These are phyloP conservation scores for Tenthredo amoena DNA, from an alignment of 2,888 invertebrate species.

Conservation along the genomic window DNA sequence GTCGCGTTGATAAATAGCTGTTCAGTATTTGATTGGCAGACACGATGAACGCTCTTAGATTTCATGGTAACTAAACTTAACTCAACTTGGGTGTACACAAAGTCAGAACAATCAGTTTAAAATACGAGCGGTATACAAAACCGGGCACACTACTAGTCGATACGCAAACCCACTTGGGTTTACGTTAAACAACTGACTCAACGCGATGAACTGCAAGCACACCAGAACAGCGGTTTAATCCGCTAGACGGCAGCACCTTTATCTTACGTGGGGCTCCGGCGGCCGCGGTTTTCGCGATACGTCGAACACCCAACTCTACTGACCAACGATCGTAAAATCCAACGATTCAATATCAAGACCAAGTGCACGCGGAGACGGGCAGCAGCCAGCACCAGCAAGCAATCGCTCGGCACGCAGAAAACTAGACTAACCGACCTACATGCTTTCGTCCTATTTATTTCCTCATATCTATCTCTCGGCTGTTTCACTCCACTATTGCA, in stretches of 20 bases:
- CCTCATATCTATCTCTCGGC: neutral
- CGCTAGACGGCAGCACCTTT: conserved; percentile 70
- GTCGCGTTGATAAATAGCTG: conserved; percentile 6
- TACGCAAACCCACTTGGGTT: conserved; percentile 71
- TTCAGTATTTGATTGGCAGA: neutral
- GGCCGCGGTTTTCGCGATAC: conserved; percentile 63
- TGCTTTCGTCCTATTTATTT: conserved; percentile 33
- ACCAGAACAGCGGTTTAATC: conserved; percentile 62
- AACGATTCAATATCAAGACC: conserved; percentile 71
- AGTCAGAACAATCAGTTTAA: conserved; percentile 3
- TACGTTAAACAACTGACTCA: conserved; percentile 75
- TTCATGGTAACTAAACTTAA: neutral
- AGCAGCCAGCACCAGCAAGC: neutral
- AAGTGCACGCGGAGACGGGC: conserved; percentile 34
- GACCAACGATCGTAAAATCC: conserved; percentile 56
- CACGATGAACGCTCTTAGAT: neutral
- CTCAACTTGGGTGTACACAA: neutral
- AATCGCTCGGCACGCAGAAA: conserved; percentile 16
- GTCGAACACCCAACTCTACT: conserved; percentile 56
- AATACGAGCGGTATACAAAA: conserved; percentile 26
- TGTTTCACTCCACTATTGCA: neutral
- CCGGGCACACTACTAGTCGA: conserved; percentile 51
- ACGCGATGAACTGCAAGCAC: conserved; percentile 70
- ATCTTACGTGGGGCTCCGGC: conserved; percentile 67
- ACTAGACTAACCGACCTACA: conserved; percentile 39